Evolutionary conservation across 2,113 vertebrate species (phyloP).

Genomic region (Malurus alboscapulatus): DNA sequence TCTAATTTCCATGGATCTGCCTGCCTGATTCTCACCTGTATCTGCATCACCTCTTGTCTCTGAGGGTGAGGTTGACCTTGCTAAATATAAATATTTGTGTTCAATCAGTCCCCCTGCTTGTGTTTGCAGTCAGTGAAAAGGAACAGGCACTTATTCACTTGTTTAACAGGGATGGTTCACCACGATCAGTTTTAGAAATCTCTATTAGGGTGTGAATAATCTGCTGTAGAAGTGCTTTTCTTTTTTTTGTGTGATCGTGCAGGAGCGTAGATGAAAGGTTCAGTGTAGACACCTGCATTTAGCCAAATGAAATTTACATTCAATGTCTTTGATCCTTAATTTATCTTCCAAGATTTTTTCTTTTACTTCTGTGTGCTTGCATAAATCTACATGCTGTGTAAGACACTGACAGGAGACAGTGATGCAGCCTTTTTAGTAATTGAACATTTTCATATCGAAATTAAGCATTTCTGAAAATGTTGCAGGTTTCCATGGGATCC

Average conservation of each 20-base stretch:
- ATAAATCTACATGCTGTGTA: background rate
- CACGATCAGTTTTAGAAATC: background rate
- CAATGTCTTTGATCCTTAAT: background rate
- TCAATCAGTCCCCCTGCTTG: background rate
- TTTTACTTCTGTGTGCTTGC: background rate
- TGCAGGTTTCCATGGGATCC: slow-evolving; percentile 32
- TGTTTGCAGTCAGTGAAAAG: background rate
- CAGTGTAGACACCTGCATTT: background rate
- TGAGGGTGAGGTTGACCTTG: background rate
- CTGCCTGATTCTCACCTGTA: background rate
- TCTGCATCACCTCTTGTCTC: background rate
- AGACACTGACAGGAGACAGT: background rate
- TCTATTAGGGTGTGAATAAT: background rate
- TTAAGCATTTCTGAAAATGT: background rate
- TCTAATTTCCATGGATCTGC: background rate
- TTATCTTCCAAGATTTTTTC: background rate
- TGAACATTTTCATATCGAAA: slow-evolving; percentile 8
- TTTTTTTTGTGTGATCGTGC: background rate
- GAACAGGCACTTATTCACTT: slow-evolving; percentile 27
- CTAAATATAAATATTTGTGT: background rate
- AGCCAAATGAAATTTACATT: background rate
- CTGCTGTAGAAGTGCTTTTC: background rate
- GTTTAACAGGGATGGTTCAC: background rate
- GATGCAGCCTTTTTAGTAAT: background rate
- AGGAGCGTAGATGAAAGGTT: background rate